Evolutionary conservation across 1,140 invertebrate species (phyloP).

Genomic region (Panagrolaimus sp.): DNA sequence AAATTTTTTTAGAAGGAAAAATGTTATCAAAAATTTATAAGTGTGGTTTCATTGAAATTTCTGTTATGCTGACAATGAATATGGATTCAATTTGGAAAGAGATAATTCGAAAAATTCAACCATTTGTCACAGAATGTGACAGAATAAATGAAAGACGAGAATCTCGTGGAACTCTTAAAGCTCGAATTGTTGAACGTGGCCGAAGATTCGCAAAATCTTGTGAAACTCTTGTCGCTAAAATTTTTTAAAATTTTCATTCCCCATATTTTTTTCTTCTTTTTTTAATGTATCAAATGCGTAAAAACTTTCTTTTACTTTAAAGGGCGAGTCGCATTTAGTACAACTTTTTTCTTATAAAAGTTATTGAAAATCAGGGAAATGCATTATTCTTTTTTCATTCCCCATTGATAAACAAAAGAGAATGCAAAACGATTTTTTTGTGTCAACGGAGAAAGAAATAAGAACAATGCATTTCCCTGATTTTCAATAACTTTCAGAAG

Average conservation of each 20-base stretch:
- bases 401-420: too few relatives aligned
- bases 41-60: conserved; percentile 45
- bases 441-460: too few relatives aligned
- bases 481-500: too few relatives aligned
- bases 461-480: too few relatives aligned
- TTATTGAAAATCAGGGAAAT: too few relatives aligned
- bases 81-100: conserved; percentile 46
- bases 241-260: conserved; percentile 5
- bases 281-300: too few relatives aligned
- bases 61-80: conserved; percentile 49
- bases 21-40: conserved; percentile 55
- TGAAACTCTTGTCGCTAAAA: conserved; percentile 44
- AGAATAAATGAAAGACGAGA: conserved; percentile 8
- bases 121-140: conserved; percentile 22
- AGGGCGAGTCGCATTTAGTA: too few relatives aligned
- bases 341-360: too few relatives aligned
- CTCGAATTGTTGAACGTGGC: conserved; percentile 42
- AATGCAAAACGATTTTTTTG: too few relatives aligned
- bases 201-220: conserved; percentile 53
- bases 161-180: conserved; percentile 1
- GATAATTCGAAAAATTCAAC: conserved; percentile 45
- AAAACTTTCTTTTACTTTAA: too few relatives aligned
- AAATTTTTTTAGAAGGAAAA: conserved; percentile 47
- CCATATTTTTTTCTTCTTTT: too few relatives aligned
- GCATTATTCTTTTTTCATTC: too few relatives aligned